Percentiles rank a stretch among this genome's conserved stretches.
Conservation (phyloP, 2,888 invertebrate species). For the Phorcus lineatus region DNA sequence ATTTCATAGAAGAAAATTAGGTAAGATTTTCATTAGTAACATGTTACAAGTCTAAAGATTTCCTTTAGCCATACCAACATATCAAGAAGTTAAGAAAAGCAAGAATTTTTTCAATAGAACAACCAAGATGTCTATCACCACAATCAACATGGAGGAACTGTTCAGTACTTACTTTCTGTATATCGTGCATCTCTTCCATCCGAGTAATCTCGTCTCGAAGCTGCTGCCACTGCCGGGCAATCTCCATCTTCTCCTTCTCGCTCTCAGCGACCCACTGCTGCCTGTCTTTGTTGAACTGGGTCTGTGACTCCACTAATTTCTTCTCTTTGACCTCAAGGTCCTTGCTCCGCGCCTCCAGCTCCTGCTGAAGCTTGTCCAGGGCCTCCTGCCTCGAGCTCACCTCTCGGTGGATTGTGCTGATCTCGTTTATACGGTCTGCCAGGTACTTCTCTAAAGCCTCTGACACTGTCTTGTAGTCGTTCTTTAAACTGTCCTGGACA, state of each 20-base stretch:
- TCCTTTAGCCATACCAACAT: no score
- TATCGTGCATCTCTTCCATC: slow-evolving; percentile 68
- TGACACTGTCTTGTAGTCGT: slow-evolving; percentile 59
- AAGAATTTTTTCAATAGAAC: no score
- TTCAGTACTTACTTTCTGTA: slow-evolving; percentile 59
- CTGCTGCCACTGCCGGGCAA: slow-evolving; percentile 70
- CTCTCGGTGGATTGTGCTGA: slow-evolving; percentile 49
- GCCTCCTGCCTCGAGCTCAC: slow-evolving; percentile 13
- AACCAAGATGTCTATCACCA: no score
- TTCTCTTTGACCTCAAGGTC: slow-evolving; percentile 53
- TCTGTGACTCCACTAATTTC: slow-evolving; percentile 51
- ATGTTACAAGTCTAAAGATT: no score
- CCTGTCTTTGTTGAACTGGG: slow-evolving; percentile 51
- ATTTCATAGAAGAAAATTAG: no score
- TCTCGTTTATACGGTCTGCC: slow-evolving; percentile 55
- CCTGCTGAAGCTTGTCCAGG: slow-evolving; percentile 48
- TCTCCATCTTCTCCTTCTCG: slow-evolving; percentile 64
- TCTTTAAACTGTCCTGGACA: slow-evolving; percentile 56
- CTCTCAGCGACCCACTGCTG: slow-evolving; percentile 56
- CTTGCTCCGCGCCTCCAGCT: slow-evolving; percentile 48
- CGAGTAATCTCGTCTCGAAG: slow-evolving; percentile 66
- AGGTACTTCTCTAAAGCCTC: slow-evolving; percentile 62
- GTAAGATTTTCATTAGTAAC: no score
- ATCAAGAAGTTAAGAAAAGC: no score
- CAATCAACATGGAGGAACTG: no score